phyloP scores from a whole-genome alignment of 2,888 invertebrate species.

The Cistogaster globosa region DNA sequence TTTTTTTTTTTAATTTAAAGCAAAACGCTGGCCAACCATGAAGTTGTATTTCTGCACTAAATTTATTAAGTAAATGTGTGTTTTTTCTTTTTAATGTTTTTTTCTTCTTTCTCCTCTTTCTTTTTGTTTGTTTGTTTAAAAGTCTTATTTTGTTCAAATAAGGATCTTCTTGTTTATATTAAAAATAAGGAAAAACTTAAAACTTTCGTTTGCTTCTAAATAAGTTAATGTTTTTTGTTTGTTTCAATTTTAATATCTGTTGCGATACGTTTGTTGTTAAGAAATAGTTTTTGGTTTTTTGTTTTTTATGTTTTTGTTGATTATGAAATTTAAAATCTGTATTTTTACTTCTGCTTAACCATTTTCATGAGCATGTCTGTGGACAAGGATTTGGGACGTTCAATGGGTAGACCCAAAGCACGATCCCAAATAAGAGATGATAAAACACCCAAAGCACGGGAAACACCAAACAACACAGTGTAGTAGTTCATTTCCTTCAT shows the following conservation, averaged over 20 bases:
- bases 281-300: conserved; percentile 69
- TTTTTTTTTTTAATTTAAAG: too few relatives aligned
- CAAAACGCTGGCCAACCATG: too few relatives aligned
- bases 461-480: conserved; percentile 95
- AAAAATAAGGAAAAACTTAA: conserved; percentile 40
- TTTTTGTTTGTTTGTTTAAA: not conserved
- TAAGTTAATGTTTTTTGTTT: conserved; percentile 18
- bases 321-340: conserved; percentile 11
- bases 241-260: conserved; percentile 23
- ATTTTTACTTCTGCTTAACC: conserved; percentile 79
- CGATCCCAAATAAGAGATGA: conserved; percentile 92
- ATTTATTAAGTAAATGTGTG: conserved; percentile 70
- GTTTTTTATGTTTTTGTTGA: conserved; percentile 41
- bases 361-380: conserved; percentile 85
- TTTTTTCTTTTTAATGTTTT: conserved; percentile 31
- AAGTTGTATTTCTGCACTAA: too few relatives aligned
- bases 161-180: conserved; percentile 8
- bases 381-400: conserved; percentile 92
- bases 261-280: conserved; percentile 59
- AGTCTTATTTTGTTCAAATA: conserved; percentile 51
- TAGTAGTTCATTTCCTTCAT: conserved; percentile 96
- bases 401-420: conserved; percentile 91
- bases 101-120: not conserved
- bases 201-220: conserved; percentile 19
- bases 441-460: conserved; percentile 92